Conservation (phyloP, 2,113 vertebrate species). For the Istiophorus platypterus region DNA sequence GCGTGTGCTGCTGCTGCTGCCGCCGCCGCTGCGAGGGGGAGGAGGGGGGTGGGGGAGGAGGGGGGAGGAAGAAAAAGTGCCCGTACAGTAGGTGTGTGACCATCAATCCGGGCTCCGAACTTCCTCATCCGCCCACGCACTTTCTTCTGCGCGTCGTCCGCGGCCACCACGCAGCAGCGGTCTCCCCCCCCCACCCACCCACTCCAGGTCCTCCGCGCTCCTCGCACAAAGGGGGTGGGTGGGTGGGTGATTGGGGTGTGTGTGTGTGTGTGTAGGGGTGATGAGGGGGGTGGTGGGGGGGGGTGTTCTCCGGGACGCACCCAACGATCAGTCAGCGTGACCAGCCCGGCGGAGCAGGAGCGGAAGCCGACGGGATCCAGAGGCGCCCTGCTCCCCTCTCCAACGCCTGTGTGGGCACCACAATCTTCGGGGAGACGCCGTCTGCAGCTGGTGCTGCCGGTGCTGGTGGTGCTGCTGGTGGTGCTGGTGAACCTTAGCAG, state of each 20-base stretch:
- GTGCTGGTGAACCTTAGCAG: constrained; percentile 32
- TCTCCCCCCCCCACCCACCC: neutral
- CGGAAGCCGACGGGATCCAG: constrained; percentile 49
- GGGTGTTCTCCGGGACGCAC: constrained; percentile 60
- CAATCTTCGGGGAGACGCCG: constrained; percentile 39
- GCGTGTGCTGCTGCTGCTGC: constrained; percentile 13
- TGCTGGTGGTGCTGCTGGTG: neutral
- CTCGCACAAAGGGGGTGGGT: neutral
- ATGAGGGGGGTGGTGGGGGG: neutral
- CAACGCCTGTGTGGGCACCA: constrained; percentile 43
- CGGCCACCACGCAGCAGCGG: constrained; percentile 47
- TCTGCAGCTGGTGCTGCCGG: constrained; percentile 13
- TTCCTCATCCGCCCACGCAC: constrained; percentile 79
- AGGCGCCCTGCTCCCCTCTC: constrained; percentile 42
- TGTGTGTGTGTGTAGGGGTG: neutral
- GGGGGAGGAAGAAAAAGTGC: too few species aligned
- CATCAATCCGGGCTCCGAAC: constrained; percentile 73
- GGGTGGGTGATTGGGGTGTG: too few species aligned
- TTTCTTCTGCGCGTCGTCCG: constrained; percentile 64
- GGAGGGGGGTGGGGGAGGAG: too few species aligned
- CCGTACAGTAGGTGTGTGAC: constrained; percentile 62
- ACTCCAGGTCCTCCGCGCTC: constrained; percentile 6
- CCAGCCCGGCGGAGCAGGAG: constrained; percentile 41
- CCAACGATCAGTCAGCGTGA: constrained; percentile 67
- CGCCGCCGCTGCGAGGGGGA: constrained; percentile 43